These are phyloP conservation scores for Bergia sp. DNA, from an alignment of 92 coral and sea anemone species.

Conservation along the genomic window DNA sequence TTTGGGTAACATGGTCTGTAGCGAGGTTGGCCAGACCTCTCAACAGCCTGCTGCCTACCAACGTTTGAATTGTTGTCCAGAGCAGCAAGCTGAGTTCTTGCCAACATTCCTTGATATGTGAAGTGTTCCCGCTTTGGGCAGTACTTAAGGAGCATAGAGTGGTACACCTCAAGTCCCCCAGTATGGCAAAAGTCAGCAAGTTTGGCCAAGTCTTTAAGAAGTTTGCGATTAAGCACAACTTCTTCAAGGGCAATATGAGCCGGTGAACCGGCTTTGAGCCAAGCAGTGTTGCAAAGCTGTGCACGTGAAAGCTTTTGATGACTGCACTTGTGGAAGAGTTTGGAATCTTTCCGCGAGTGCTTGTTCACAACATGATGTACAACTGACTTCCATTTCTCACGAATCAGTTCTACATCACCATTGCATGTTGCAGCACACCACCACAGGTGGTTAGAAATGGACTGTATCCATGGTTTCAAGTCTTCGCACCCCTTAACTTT, in stretches of 20 bases:
- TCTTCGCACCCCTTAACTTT: constrained; percentile 51
- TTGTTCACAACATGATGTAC: constrained; percentile 53
- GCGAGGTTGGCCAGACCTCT: constrained; percentile 35
- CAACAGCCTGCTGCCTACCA: constrained; percentile 51
- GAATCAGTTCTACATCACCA: constrained; percentile 52
- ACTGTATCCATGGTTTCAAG: constrained; percentile 56
- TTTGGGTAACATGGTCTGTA: constrained; percentile 54
- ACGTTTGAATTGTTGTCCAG: constrained; percentile 62
- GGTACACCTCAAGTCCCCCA: constrained; percentile 62
- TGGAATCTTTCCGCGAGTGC: constrained; percentile 46
- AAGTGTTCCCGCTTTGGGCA: constrained; percentile 63
- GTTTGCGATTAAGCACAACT: constrained; percentile 51
- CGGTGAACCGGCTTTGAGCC: constrained; percentile 63
- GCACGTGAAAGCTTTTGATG: constrained; percentile 46
- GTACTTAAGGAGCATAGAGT: constrained; percentile 69
- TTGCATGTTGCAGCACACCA: constrained; percentile 69
- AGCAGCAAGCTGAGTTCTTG: constrained; percentile 63
- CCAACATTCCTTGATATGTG: constrained; percentile 56
- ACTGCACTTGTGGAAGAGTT: constrained; percentile 53
- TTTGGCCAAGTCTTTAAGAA: constrained; percentile 60
- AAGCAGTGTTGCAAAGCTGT: constrained; percentile 42
- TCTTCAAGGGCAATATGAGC: constrained; percentile 61
- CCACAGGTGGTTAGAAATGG: constrained; percentile 68
- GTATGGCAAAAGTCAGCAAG: constrained; percentile 68
- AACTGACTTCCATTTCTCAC: constrained; percentile 63